A percentile compares a stretch with the other conserved stretches of the same genome.
Conservation (phyloP, 2,113 vertebrate species). For the Petaurus breviceps region DNA sequence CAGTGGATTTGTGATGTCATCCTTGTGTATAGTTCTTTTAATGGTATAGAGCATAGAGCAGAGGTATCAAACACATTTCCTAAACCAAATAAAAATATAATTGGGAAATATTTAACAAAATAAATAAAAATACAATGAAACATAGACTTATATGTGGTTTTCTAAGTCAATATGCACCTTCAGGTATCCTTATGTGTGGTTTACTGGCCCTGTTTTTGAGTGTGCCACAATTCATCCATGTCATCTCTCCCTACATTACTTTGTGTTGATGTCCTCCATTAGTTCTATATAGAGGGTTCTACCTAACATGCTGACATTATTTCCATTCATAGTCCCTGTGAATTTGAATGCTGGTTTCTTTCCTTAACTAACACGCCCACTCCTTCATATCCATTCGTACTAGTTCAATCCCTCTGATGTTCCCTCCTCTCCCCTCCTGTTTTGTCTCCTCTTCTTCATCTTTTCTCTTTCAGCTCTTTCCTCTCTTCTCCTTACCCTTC, state of each 20-base stretch:
- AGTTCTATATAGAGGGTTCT: neutral
- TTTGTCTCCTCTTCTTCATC: neutral
- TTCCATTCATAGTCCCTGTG: neutral
- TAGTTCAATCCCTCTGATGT: neutral
- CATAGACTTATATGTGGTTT: too few relatives aligned
- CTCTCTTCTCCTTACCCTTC: neutral
- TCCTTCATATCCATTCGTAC: neutral
- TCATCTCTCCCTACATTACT: neutral
- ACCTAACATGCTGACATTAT: neutral
- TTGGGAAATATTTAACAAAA: too few relatives aligned
- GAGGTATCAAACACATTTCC: neutral
- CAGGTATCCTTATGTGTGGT: too few relatives aligned
- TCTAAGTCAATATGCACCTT: too few relatives aligned
- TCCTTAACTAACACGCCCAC: too few relatives aligned
- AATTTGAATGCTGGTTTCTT: neutral
- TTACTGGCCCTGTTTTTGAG: too few relatives aligned
- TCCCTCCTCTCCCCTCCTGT: rapidly evolving
- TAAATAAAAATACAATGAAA: too few relatives aligned
- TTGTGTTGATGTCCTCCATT: neutral
- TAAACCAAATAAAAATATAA: too few relatives aligned
- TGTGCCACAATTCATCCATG: too few relatives aligned
- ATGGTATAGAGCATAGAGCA: neutral
- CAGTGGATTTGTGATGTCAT: neutral
- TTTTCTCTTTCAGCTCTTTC: neutral
- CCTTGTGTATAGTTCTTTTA: neutral